Evolutionary conservation across 2,888 invertebrate genomes (phyloP).

Genomic region (Ditylenchus weischeri): DNA sequence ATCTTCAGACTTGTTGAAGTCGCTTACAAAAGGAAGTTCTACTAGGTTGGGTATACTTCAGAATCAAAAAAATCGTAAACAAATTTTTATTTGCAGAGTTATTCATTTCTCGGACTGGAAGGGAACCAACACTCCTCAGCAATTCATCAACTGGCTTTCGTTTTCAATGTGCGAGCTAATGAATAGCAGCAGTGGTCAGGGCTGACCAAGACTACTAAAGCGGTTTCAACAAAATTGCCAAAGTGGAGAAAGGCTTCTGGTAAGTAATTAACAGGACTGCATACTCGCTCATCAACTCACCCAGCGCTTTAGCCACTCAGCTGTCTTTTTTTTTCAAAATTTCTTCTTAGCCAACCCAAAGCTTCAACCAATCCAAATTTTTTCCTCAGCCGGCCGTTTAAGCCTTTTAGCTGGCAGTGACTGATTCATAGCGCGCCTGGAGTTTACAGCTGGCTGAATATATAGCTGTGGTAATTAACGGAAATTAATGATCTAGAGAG

Average conservation of each 20-base stretch:
- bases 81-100: constrained; percentile 36
- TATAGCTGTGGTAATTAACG: too few relatives aligned
- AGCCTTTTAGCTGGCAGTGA: too few relatives aligned
- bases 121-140: constrained; percentile 36
- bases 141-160: constrained; percentile 50
- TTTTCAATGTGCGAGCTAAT: constrained; percentile 46
- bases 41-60: constrained; percentile 11
- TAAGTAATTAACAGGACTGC: too few relatives aligned
- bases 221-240: too few relatives aligned
- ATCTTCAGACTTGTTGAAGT: constrained; percentile 39
- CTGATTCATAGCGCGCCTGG: too few relatives aligned
- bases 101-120: constrained; percentile 52
- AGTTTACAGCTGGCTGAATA: too few relatives aligned
- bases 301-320: not conserved
- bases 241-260: constrained; percentile 13
- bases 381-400: too few relatives aligned
- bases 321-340: too few relatives aligned
- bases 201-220: constrained; percentile 30
- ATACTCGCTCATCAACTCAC: too few relatives aligned
- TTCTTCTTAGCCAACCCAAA: too few relatives aligned
- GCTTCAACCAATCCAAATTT: too few relatives aligned
- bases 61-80: not conserved
- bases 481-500: too few relatives aligned
- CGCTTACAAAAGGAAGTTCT: constrained; percentile 34
- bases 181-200: constrained; percentile 28